phyloP scores from a whole-genome alignment of 2,888 invertebrate species.

The Creontiades dilutus region DNA sequence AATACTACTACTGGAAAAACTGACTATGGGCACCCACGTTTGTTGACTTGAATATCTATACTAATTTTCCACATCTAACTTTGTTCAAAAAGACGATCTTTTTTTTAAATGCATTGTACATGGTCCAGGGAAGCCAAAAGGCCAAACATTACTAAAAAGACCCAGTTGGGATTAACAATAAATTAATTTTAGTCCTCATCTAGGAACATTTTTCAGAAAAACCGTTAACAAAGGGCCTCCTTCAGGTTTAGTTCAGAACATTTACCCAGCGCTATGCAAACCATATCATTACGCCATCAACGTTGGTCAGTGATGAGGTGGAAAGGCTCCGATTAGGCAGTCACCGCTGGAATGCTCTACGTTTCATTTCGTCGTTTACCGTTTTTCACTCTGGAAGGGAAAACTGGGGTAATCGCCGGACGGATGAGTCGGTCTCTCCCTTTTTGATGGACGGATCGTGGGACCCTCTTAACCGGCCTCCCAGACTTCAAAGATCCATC shows the following conservation, averaged over 20 bases:
- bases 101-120: no score
- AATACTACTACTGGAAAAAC: no score
- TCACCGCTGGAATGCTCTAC: neutral
- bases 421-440: constrained; percentile 21
- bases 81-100: no score
- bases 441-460: constrained; percentile 22
- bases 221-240: neutral
- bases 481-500: neutral
- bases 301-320: neutral
- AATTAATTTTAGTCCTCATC: no score
- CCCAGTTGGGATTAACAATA: no score
- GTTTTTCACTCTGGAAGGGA: neutral
- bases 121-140: no score
- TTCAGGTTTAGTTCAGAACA: neutral
- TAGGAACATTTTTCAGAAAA: neutral
- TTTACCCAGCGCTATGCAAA: neutral
- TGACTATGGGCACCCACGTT: no score
- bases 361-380: constrained; percentile 29
- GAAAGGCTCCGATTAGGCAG: neutral
- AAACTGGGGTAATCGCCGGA: constrained; percentile 42
- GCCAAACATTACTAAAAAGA: no score
- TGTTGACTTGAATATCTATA: no score
- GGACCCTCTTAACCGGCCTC: neutral
- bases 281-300: constrained; percentile 1
- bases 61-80: no score